Percentiles rank a stretch among this genome's conserved stretches.
Evolutionary conservation across 2,113 vertebrate genomes (phyloP).

Genomic region (Rousettus leschenaultii): DNA sequence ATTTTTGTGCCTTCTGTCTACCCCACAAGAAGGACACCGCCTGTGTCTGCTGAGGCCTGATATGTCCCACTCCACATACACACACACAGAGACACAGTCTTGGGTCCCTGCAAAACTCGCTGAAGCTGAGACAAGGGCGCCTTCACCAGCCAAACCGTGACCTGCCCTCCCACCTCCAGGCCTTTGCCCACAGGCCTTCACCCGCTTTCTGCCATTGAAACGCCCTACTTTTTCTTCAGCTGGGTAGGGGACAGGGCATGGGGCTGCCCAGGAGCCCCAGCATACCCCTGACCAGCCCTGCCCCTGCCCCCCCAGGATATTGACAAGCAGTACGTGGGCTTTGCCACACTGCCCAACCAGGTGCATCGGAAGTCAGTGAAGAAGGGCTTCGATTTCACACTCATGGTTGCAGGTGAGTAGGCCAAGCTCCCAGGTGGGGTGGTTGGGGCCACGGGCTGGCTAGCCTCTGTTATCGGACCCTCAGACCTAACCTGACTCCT

Average conservation of each 20-base stretch:
- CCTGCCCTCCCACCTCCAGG: background rate
- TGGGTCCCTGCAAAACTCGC: background rate
- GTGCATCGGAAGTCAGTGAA: slow-evolving; percentile 99
- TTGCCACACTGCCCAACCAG: slow-evolving; percentile 97
- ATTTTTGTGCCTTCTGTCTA: background rate
- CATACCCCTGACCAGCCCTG: slow-evolving; percentile 53
- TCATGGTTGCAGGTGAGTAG: slow-evolving; percentile 96
- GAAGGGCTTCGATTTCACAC: slow-evolving; percentile 98
- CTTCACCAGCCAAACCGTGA: background rate
- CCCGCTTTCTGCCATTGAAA: background rate
- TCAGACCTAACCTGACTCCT: background rate
- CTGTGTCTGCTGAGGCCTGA: background rate
- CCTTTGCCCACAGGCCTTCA: background rate
- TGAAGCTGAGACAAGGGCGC: background rate
- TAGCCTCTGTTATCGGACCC: background rate
- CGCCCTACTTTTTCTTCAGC: background rate
- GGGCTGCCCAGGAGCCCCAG: background rate
- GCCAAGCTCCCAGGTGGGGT: background rate
- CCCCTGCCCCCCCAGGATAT: slow-evolving; percentile 80
- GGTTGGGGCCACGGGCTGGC: background rate
- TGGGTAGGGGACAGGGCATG: background rate
- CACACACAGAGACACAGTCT: background rate
- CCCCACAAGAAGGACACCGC: background rate
- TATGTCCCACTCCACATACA: background rate
- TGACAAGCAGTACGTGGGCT: slow-evolving; percentile 99